Evolutionary conservation across 1,140 invertebrate species (phyloP).

Genomic region (Sitodiplosis mosellana): DNA sequence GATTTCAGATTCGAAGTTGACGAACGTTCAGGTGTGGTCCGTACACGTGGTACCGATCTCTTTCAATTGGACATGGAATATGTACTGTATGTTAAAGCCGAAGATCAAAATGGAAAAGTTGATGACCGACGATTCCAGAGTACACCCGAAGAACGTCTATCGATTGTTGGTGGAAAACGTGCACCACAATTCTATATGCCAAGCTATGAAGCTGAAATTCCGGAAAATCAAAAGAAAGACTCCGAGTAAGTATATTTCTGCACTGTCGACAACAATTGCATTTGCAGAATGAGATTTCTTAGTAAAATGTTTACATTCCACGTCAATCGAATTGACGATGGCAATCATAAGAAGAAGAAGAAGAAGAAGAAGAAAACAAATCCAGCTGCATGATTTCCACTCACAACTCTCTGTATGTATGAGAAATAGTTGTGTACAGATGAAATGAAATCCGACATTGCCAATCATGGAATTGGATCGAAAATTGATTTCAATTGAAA

Average conservation of each 20-base stretch:
- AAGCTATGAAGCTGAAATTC: constrained; percentile 83
- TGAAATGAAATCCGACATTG: too few species aligned
- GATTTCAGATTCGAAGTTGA: constrained; percentile 59
- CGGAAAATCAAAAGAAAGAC: constrained; percentile 90
- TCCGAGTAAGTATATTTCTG: constrained; percentile 76
- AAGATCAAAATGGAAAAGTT: constrained; percentile 80
- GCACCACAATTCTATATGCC: constrained; percentile 89
- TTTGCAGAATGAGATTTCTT: not conserved
- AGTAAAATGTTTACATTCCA: too few species aligned
- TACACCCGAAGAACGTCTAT: constrained; percentile 75
- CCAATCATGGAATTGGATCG: too few species aligned
- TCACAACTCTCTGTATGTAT: too few species aligned
- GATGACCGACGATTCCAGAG: constrained; percentile 78
- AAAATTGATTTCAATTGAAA: too few species aligned
- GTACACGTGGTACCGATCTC: constrained; percentile 73
- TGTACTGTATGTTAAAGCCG: constrained; percentile 85
- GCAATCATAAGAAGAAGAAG: too few species aligned
- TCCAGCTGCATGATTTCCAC: too few species aligned
- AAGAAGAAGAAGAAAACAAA: too few species aligned
- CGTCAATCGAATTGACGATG: too few species aligned
- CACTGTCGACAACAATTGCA: too few species aligned
- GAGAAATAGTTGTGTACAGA: too few species aligned
- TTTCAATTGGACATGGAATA: constrained; percentile 94
- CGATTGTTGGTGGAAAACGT: constrained; percentile 82
- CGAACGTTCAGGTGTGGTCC: constrained; percentile 80